Evolutionary conservation across 2,113 vertebrate genomes (phyloP), one percentile per base, ranked within the genome.

Genomic region (Tragulus kanchil): DNA sequence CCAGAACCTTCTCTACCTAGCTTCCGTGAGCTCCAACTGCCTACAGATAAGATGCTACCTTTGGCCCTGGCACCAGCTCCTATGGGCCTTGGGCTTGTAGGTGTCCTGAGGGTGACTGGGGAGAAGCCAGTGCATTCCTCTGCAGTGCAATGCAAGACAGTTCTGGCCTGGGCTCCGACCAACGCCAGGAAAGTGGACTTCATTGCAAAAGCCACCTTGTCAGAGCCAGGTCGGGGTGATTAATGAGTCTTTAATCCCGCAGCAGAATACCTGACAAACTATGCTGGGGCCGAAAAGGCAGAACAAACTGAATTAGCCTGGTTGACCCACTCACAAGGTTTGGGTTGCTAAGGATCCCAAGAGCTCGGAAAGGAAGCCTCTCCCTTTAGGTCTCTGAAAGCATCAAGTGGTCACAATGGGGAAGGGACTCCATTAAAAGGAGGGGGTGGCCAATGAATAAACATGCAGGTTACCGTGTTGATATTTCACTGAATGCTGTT

Each of bases 231-330:
- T 97, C 59, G 26, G 19, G 1, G 98, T 98, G 98, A 98, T 98
- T 98, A 99, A 99, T 99, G 98, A 98, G 96, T 97, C 97, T 98
- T 96, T 94, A 98, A 98, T 98, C 98, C 97, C 94, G 90, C 97
- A 92, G 98, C 97, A 94, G 97, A 97, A 98, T 99, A 99, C 98
- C 98, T 98, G 98, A 99, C 98, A 97, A 75, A 98, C 97, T 97
- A 83, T 0, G 3, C 97, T 17, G 75, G 98, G 98, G 98, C 97
- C 79, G 56, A 94, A 93, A 94, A 97, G 98, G 98, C 99, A 99
- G 98, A 99, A 99, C 99, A 99, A 99, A 99, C 98, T 98, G 99
- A 98, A 99, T 99, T 99, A 98, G 97, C 98, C 97, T 97, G 98
- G 67, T 96, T 97, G 96, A 98, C 98, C 99, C 98, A 87, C 98